Base-by-base conservation (phyloP, 2,113 vertebrate genomes). In the Neopipo cinnamomea region DNA sequence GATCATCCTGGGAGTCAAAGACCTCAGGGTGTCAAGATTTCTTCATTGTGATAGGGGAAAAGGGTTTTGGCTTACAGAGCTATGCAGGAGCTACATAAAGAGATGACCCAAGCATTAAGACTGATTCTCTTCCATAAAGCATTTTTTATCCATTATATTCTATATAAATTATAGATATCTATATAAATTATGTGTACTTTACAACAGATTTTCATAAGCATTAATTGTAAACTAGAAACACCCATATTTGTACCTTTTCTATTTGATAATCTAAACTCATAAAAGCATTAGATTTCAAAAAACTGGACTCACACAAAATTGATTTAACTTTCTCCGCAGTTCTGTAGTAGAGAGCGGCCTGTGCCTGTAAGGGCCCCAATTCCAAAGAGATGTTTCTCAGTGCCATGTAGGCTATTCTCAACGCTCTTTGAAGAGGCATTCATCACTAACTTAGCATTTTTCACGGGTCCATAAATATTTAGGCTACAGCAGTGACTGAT, bases 381-480 rank as follows among this genome's bases (percentile, higher is more conserved):
- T 90, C 82, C 79, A 75, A 39, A 25, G 39, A 80, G 47, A 67
- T 52, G 28, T 65, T 89, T 88, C 85, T 94, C 85, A 72, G 63
- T 59, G 59, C 70, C 19, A 4, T 28, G 68, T 46, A 84, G 61
- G 77, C 66, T 84, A 65, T 56, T 88, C 86, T 92, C 89, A 89
- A 19, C 15, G 56, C 90, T 86, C 44, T 81, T 74, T 63, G 53
- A 93, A 67, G 68, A 83, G 27, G 59, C 85, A 88, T 65, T 96
- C 66, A 93, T 49, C 61, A 94, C 85, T 76, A 91, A 39, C 72
- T 91, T 92, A 84, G 85, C 78, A 91, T 96, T 93, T 94, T 96
- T 96, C 88, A 95, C 86, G 76, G 79, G 74, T 81, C 76, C 12
- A 11, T 96, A 96, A 95, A 94, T 95, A 94, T 96, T 96, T 81